These are phyloP conservation scores for Tethea ocularis DNA, from an alignment of 2,888 invertebrate species.

Conservation along the genomic window DNA sequence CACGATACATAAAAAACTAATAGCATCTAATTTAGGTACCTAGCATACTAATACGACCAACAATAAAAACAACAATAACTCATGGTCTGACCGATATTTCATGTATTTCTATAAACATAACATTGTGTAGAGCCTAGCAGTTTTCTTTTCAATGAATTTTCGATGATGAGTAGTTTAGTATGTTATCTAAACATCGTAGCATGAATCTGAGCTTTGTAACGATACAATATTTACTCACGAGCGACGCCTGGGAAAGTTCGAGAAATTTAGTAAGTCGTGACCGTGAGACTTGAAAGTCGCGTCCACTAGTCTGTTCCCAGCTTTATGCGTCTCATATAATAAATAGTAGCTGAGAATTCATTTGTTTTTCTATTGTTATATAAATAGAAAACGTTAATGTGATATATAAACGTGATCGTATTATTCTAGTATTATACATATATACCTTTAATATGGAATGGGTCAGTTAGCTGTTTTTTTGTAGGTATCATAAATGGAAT, in stretches of 20 bases:
- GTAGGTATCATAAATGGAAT: background rate
- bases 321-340: background rate
- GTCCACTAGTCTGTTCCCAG: background rate
- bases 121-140: too few relatives aligned
- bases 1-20: too few relatives aligned
- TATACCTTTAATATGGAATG: background rate
- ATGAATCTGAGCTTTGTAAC: background rate
- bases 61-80: too few relatives aligned
- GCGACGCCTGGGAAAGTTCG: background rate
- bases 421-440: constrained; percentile 18
- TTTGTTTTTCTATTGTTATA: constrained; percentile 20
- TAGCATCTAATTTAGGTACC: too few relatives aligned
- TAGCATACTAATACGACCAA: too few relatives aligned
- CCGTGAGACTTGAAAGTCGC: constrained; percentile 16
- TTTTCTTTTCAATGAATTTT: too few relatives aligned
- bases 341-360: constrained; percentile 26
- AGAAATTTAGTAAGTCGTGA: background rate
- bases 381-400: constrained; percentile 34
- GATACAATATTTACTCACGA: background rate
- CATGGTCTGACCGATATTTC: too few relatives aligned
- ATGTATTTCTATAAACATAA: too few relatives aligned
- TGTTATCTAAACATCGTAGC: too few relatives aligned
- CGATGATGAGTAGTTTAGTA: too few relatives aligned
- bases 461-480: background rate
- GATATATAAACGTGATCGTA: constrained; percentile 34